These are phyloP conservation scores for Lasioglossum pauxillum DNA, from an alignment of 2,888 invertebrate species.

Conservation along the genomic window DNA sequence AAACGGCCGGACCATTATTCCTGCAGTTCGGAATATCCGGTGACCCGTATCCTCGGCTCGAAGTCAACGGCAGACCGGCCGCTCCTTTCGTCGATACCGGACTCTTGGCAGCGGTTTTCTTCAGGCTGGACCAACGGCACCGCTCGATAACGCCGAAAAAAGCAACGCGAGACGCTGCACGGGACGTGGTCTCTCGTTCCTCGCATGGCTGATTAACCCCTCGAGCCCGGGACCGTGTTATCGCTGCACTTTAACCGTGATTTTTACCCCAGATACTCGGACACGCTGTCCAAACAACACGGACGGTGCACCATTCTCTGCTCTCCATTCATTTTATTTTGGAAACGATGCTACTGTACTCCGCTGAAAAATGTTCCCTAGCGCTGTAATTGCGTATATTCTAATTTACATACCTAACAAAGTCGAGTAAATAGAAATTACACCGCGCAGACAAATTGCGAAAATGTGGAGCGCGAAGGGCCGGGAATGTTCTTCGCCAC, in stretches of 20 bases:
- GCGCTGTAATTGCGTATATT: no score
- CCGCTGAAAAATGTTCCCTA: no score
- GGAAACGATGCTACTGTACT: not conserved
- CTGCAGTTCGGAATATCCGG: conserved; percentile 58
- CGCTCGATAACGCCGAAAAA: conserved; percentile 43
- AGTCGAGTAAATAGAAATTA: not conserved
- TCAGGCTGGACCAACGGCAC: conserved; percentile 14
- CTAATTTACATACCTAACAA: not conserved
- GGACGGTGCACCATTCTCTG: not conserved
- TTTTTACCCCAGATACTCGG: not conserved
- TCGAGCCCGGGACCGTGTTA: not conserved
- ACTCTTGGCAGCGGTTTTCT: conserved; percentile 61
- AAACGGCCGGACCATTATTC: conserved; percentile 59
- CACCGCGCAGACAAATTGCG: not conserved
- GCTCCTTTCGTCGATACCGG: conserved; percentile 55
- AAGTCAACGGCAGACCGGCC: conserved; percentile 62
- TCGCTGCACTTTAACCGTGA: not conserved
- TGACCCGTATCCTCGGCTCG: conserved; percentile 65
- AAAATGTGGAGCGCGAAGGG: not conserved
- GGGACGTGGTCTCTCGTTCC: conserved; percentile 48
- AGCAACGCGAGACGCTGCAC: conserved; percentile 45
- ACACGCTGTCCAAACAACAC: not conserved
- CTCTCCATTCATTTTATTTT: no score
- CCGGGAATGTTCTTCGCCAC: not conserved
- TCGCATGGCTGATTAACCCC: conserved; percentile 66